Evolutionary conservation across 2,113 vertebrate species (phyloP).

Genomic region (Ovis aries): DNA sequence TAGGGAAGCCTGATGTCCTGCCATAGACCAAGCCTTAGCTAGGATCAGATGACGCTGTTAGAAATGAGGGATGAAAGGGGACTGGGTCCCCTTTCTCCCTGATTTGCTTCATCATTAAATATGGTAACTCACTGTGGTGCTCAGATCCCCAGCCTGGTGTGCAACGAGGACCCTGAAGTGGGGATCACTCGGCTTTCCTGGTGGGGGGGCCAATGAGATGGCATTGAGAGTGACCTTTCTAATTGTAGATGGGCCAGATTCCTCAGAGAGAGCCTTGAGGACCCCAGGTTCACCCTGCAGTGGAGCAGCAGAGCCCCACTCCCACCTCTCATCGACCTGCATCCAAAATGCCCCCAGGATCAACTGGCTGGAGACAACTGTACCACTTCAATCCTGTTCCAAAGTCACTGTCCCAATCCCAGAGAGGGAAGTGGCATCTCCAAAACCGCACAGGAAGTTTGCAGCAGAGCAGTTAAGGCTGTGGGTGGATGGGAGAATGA

Average conservation of each 20-base stretch:
- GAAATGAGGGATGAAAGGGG: neutral
- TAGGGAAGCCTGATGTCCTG: neutral
- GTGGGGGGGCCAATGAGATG: neutral
- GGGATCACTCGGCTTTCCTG: neutral
- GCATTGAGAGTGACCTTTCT: neutral
- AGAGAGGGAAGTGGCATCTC: neutral
- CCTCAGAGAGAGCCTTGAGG: neutral
- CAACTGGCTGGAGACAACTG: too few relatives aligned
- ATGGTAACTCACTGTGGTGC: neutral
- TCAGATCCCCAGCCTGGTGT: neutral
- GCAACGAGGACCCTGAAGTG: neutral
- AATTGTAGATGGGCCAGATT: neutral
- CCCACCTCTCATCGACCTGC: too few relatives aligned
- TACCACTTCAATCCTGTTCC: neutral
- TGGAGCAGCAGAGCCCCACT: neutral
- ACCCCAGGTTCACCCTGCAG: neutral
- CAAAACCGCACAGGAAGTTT: neutral
- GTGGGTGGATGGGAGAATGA: neutral
- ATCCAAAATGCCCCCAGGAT: too few relatives aligned
- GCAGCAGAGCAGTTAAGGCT: neutral
- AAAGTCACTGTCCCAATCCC: neutral
- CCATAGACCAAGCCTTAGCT: rapidly evolving
- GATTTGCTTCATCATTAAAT: neutral
- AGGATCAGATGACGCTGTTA: neutral
- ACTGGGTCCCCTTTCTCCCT: neutral